Evolutionary conservation across 2,113 vertebrate species (phyloP), one percentile per base, ranked within the genome.

Genomic region (Tragelaphus buxtoni): DNA sequence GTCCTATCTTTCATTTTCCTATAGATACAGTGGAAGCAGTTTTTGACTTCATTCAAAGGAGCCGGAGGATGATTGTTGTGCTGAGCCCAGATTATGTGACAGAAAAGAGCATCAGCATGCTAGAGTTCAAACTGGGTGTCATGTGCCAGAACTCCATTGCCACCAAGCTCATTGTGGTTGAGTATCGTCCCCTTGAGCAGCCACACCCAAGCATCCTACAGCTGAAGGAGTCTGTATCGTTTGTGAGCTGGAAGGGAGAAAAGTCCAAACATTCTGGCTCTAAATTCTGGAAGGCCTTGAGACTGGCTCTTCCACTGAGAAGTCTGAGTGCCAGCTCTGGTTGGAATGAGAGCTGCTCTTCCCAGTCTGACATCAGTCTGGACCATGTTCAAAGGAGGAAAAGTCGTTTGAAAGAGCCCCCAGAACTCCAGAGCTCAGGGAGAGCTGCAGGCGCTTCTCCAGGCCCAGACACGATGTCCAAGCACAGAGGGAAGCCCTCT

Each of bases 311-410:
- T 96, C 99, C 99, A 0, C 97, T 99, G 60, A 98, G 99, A 56
- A 99, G 99, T 7, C 98, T 99, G 11, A 99, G 98, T 0, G 95
- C 99, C 1, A 98, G 99, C 26, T 65, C 98, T 0, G 98, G 99
- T 96, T 98, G 99, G 98, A 99, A 99, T 0, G 99, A 99, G 96
- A 99, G 99, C 99, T 99, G 99, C 2, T 99, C 99, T 2, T 99
- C 99, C 0, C 99, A 99, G 97, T 99, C 99, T 0, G 99, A 99
- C 98, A 98, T 99, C 93, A 99, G 99, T 6, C 96, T 99, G 20
- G 98, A 99, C 97, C 98, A 72, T 0, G 93, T 97, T 94, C 99
- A 98, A 97, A 98, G 95, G 96, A 97, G 90, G 97, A 98, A 93
- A 96, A 96, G 97, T 65, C 97, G 97, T 1, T 96, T 98, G 98